Conservation (phyloP, 2,113 vertebrate species). For the Hyperopisus bebe region DNA sequence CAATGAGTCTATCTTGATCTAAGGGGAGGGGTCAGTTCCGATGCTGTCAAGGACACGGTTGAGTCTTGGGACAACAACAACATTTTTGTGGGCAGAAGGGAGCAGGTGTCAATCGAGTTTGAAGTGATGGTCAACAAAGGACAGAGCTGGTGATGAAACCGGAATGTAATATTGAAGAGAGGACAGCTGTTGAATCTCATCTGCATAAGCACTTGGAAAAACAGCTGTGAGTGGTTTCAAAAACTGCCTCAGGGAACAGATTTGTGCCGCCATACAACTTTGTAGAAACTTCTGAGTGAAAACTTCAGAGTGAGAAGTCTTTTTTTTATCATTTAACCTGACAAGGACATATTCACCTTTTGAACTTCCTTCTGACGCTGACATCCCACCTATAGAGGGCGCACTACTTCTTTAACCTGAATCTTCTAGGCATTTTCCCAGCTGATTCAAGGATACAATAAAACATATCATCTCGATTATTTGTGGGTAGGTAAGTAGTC, state of each 20-base stretch:
- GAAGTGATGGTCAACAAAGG: conserved; percentile 12
- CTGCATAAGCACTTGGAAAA: conserved; percentile 8
- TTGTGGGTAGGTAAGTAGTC: neutral
- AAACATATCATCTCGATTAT: neutral
- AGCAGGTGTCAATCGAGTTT: conserved; percentile 15
- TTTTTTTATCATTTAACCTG: conserved; percentile 17
- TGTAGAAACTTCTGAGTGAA: conserved; percentile 11
- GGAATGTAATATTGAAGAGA: neutral
- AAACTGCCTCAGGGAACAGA: conserved; percentile 18
- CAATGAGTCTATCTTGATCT: neutral
- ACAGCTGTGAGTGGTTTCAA: conserved; percentile 8
- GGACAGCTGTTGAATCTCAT: conserved; percentile 13
- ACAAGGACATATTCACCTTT: conserved; percentile 18
- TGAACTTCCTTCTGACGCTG: neutral
- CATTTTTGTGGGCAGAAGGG: neutral
- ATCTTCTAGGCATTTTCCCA: neutral
- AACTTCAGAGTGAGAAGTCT: conserved; percentile 20
- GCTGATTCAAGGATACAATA: neutral
- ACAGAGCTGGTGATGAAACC: conserved; percentile 17
- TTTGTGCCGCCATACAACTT: conserved; percentile 30
- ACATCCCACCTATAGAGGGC: neutral
- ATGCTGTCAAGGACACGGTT: neutral
- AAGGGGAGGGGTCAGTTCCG: neutral
- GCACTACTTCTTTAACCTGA: neutral
- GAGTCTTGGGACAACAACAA: conserved; percentile 7